Conservation (phyloP, 2,888 invertebrate species). For the Xanthorhoe spadicearia region DNA sequence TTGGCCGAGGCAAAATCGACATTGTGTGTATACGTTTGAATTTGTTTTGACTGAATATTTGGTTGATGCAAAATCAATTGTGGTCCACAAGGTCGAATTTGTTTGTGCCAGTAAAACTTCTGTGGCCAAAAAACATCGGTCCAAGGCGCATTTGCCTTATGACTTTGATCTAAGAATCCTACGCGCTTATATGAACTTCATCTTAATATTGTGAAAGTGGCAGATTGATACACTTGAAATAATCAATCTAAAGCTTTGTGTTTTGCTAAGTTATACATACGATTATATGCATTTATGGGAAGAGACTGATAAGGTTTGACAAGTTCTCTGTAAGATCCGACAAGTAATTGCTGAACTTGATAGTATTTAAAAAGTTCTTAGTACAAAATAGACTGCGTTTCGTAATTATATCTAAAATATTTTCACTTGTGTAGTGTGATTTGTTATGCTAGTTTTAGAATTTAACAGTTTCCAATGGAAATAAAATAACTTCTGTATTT, state of each 20-base stretch:
- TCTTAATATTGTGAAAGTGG: constrained; percentile 14
- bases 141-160: constrained; percentile 1
- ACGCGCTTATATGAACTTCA: constrained; percentile 10
- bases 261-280: constrained; percentile 25
- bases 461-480: constrained; percentile 70
- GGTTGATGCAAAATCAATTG: background rate
- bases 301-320: constrained; percentile 29
- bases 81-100: constrained; percentile 1
- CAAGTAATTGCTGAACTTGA: constrained; percentile 14
- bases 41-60: background rate
- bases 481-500: constrained; percentile 51
- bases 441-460: constrained; percentile 63
- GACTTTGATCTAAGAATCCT: constrained; percentile 12
- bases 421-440: constrained; percentile 46
- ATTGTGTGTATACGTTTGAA: background rate
- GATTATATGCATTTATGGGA: constrained; percentile 27
- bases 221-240: constrained; percentile 18
- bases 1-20: too few species aligned
- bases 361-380: constrained; percentile 28
- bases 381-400: constrained; percentile 38
- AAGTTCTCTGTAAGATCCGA: constrained; percentile 22
- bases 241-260: constrained; percentile 19
- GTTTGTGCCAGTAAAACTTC: constrained; percentile 6
- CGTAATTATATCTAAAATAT: constrained; percentile 23
- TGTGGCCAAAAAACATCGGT: constrained; percentile 12